phyloP scores from a whole-genome alignment of 1,140 invertebrate species.

The Cheumatopsyche charites region DNA sequence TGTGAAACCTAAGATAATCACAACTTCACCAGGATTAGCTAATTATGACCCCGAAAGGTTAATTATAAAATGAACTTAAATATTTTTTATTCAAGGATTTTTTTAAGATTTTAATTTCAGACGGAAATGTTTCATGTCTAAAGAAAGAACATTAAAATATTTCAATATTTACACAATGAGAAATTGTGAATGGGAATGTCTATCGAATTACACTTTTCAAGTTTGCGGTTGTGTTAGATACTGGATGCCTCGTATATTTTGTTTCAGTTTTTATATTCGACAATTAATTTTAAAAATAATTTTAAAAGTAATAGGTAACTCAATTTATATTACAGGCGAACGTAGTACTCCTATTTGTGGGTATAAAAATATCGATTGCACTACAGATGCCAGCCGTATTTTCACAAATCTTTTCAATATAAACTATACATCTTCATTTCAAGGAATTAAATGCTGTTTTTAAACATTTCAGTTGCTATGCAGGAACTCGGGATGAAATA shows the following conservation, averaged over 20 bases:
- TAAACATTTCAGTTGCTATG: neutral
- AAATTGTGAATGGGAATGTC: constrained; percentile 78
- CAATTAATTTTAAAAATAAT: neutral
- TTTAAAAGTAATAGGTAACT: neutral
- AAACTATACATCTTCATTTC: neutral
- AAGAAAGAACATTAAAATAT: constrained; percentile 45
- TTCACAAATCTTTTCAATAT: constrained; percentile 29
- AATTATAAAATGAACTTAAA: neutral
- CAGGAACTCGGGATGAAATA: neutral
- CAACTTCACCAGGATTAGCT: neutral
- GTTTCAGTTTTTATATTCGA: neutral
- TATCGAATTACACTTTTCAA: constrained; percentile 73
- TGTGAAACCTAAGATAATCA: constrained; percentile 25
- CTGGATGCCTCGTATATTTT: constrained; percentile 44
- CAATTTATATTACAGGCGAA: constrained; percentile 16
- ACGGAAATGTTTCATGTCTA: constrained; percentile 6
- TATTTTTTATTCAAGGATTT: too few relatives aligned
- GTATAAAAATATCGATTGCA: constrained; percentile 57
- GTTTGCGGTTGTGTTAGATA: constrained; percentile 72
- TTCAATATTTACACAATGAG: constrained; percentile 76
- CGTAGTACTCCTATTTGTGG: constrained; percentile 64
- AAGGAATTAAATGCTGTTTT: neutral
- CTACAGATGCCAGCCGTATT: constrained; percentile 57
- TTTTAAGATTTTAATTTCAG: neutral
- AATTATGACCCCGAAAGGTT: constrained; percentile 21